phyloP scores from a whole-genome alignment of 2,888 invertebrate genomes.

The Heteropelma amictum region DNA sequence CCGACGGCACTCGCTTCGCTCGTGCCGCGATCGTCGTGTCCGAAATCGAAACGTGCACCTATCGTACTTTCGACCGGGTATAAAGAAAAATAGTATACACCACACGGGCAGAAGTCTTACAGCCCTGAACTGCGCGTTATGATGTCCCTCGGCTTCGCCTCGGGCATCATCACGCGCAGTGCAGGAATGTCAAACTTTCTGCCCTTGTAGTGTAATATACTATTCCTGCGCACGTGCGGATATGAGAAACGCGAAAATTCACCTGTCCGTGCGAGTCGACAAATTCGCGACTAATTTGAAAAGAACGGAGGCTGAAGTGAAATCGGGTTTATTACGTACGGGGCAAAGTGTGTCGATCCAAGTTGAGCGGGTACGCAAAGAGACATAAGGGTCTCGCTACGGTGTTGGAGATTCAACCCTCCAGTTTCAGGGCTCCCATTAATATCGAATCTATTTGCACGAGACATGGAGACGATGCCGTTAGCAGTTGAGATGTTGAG shows the following conservation, averaged over 20 bases:
- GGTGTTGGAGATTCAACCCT: slow-evolving; percentile 26
- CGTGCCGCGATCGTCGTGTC: too few relatives aligned
- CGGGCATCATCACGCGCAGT: too few relatives aligned
- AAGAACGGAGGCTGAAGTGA: not conserved
- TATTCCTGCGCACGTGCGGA: not conserved
- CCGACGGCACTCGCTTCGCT: too few relatives aligned
- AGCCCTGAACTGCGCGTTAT: too few relatives aligned
- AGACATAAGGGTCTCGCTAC: slow-evolving; percentile 34
- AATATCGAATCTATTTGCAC: slow-evolving; percentile 73
- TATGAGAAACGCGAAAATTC: not conserved
- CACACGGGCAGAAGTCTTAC: too few relatives aligned
- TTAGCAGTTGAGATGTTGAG: slow-evolving; percentile 26
- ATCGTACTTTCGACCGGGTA: too few relatives aligned
- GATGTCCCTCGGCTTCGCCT: too few relatives aligned
- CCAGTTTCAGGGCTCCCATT: slow-evolving; percentile 63
- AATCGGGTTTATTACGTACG: not conserved
- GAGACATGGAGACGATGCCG: slow-evolving; percentile 48
- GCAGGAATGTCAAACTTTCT: too few relatives aligned
- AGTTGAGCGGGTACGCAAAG: slow-evolving; percentile 52
- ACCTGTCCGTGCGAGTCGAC: not conserved
- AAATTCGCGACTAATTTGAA: slow-evolving; percentile 34
- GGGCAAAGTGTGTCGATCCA: slow-evolving; percentile 18
- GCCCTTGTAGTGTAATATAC: too few relatives aligned
- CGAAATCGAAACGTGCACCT: too few relatives aligned
- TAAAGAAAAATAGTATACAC: too few relatives aligned